A percentile compares a stretch with the other conserved stretches of the same genome.
These are phyloP conservation scores for Rhineura floridana DNA, from an alignment of 2,113 vertebrate species.

Conservation along the genomic window DNA sequence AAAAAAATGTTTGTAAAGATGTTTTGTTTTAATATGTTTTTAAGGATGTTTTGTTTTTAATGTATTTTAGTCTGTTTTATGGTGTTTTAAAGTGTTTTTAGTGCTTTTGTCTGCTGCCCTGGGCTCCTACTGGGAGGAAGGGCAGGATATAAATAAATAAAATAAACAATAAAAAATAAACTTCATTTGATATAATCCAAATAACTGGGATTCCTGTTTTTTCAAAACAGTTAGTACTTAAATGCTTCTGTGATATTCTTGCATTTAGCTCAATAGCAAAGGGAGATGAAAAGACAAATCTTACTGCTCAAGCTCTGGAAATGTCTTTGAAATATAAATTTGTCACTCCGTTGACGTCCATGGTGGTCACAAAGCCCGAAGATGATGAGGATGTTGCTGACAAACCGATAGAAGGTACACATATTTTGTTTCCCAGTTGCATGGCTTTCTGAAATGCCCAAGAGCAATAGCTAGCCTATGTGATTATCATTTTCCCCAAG, in stretches of 20 bases:
- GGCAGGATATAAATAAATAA: too few relatives aligned
- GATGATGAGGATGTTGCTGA: constrained; percentile 80
- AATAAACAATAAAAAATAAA: too few relatives aligned
- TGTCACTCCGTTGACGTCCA: constrained; percentile 93
- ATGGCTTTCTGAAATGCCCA: background rate
- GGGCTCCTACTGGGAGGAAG: too few relatives aligned
- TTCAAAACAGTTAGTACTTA: background rate
- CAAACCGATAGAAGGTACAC: constrained; percentile 85
- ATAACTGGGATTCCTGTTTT: background rate
- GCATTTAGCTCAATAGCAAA: constrained; percentile 75
- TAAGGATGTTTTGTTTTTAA: too few relatives aligned
- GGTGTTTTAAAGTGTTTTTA: too few relatives aligned
- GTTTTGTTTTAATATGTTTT: too few relatives aligned
- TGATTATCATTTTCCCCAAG: background rate
- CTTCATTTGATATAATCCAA: too few relatives aligned
- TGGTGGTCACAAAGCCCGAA: constrained; percentile 95
- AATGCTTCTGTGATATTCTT: background rate
- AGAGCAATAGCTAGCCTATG: background rate
- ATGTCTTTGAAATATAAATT: constrained; percentile 91
- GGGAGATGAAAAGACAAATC: constrained; percentile 80
- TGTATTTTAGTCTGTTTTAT: too few relatives aligned
- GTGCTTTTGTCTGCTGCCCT: too few relatives aligned
- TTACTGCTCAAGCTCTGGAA: constrained; percentile 79
- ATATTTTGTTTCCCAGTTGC: background rate
- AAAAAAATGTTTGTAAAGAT: too few relatives aligned